These are phyloP conservation scores for Henicopernis longicauda DNA, from an alignment of 2,113 vertebrate genomes.

Conservation along the genomic window DNA sequence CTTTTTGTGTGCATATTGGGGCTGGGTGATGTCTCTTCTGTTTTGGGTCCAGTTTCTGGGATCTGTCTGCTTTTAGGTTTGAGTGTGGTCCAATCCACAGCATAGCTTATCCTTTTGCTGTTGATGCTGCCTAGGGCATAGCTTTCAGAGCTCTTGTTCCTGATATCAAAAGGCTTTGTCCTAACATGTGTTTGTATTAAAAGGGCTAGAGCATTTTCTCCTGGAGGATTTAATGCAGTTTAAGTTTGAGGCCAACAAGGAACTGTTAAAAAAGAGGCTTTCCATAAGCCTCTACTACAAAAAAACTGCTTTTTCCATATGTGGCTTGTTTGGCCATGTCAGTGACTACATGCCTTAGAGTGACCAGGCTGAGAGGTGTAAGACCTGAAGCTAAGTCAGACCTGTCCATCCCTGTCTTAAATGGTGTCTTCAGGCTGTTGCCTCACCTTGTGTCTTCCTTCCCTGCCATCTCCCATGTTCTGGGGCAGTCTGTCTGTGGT, in stretches of 20 bases:
- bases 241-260: not conserved
- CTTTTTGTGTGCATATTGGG: not conserved
- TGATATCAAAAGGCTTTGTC: not conserved
- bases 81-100: not conserved
- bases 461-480: not conserved
- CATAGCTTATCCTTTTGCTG: not conserved
- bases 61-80: not conserved
- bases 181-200: not conserved
- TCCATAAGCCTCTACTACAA: not conserved
- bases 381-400: not conserved
- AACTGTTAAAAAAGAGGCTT: not conserved
- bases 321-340: not conserved
- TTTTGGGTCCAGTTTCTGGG: not conserved
- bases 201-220: not conserved
- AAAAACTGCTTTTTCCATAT: rapidly evolving
- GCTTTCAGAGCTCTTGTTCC: not conserved
- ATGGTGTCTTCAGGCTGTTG: not conserved
- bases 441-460: not conserved
- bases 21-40: not conserved
- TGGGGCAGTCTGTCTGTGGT: not conserved
- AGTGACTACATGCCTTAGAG: not conserved
- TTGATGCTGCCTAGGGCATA: not conserved
- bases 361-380: not conserved
- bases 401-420: not conserved
- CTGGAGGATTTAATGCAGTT: not conserved